These are phyloP conservation scores for Drosophila watanabei DNA, from an alignment of 1,140 invertebrate genomes.

Conservation along the genomic window DNA sequence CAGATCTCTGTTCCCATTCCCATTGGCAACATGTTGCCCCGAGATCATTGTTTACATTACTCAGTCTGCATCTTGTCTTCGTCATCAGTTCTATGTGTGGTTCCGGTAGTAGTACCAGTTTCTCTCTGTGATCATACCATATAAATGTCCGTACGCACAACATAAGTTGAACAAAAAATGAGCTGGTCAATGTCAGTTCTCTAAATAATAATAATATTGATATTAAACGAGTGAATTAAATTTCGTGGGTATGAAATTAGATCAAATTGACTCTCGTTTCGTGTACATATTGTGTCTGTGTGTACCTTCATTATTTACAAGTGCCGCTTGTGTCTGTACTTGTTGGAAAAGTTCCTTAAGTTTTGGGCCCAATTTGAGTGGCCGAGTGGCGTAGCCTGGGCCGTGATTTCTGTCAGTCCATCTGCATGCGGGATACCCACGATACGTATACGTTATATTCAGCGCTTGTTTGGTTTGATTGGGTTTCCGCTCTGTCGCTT, in stretches of 20 bases:
- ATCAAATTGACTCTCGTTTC: no score
- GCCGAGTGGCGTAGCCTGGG: constrained; percentile 16
- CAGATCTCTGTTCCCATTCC: constrained; percentile 3
- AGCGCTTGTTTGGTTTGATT: constrained; percentile 54
- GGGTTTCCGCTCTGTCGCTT: constrained; percentile 45
- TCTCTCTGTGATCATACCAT: neutral
- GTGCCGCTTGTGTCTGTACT: constrained; percentile 27
- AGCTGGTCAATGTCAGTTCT: neutral
- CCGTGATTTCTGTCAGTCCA: constrained; percentile 38
- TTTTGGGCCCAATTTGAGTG: constrained; percentile 19
- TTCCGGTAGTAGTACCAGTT: constrained; percentile 25
- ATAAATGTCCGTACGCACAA: neutral
- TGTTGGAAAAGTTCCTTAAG: constrained; percentile 35
- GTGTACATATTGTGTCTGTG: constrained; percentile 5
- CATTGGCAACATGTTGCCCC: constrained; percentile 46
- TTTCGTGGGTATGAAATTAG: neutral
- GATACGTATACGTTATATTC: constrained; percentile 66
- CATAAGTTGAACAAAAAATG: neutral
- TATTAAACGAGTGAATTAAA: neutral
- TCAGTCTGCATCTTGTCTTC: constrained; percentile 23
- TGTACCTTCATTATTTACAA: constrained; percentile 42
- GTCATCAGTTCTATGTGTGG: constrained; percentile 36
- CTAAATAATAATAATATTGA: neutral
- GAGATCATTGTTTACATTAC: constrained; percentile 38
- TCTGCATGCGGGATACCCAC: constrained; percentile 51